Evolutionary conservation across 2,113 vertebrate species (phyloP).

Genomic region (Scomber japonicus): DNA sequence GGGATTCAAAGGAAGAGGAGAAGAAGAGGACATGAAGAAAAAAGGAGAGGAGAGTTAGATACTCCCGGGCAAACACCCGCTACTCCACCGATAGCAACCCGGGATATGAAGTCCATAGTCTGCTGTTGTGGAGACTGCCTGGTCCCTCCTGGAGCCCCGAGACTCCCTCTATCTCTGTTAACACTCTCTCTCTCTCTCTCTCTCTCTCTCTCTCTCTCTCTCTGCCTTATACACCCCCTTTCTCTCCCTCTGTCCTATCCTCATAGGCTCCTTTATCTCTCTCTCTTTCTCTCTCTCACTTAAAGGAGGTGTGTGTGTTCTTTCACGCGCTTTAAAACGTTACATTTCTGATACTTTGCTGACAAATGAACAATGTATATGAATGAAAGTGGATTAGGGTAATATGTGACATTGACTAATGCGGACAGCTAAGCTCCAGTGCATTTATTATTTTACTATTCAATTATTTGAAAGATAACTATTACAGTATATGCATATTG

Average conservation of each 20-base stretch:
- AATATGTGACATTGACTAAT: no score
- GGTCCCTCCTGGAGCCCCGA: conserved; percentile 78
- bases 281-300: conserved; percentile 75
- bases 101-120: conserved; percentile 28
- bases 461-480: no score
- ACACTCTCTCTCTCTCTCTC: conserved; percentile 54
- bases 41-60: background rate
- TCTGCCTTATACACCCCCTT: background rate
- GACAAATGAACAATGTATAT: no score
- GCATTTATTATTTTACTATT: no score
- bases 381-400: no score
- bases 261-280: conserved; percentile 76
- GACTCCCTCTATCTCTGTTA: conserved; percentile 73
- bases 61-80: background rate
- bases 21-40: conserved; percentile 2
- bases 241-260: conserved; percentile 63
- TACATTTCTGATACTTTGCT: no score
- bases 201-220: conserved; percentile 13
- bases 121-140: conserved; percentile 8
- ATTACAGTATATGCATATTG: no score
- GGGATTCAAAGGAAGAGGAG: conserved; percentile 11
- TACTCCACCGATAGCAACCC: background rate
- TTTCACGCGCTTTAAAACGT: no score
- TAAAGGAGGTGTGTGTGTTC: background rate
- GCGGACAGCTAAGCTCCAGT: no score